Evolutionary conservation across 1,140 invertebrate genomes (phyloP).

Genomic region (Ectropis grisescens): DNA sequence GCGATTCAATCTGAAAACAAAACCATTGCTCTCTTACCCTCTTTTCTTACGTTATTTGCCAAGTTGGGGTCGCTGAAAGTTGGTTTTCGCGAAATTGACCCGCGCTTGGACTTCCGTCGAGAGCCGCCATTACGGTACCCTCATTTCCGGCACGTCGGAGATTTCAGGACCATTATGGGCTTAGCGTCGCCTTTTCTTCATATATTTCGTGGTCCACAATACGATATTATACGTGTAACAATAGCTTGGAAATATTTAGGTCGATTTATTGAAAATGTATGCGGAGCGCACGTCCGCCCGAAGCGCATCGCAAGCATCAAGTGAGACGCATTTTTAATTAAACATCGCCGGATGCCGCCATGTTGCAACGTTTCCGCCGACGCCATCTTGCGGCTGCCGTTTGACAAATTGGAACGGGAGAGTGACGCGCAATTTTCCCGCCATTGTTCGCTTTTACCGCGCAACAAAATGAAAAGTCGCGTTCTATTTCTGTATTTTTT

Average conservation of each 20-base stretch:
- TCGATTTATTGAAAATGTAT: no score
- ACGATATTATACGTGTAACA: no score
- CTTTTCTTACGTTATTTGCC: constrained; percentile 16
- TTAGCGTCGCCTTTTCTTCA: no score
- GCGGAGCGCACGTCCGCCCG: constrained; percentile 24
- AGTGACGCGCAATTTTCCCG: constrained; percentile 68
- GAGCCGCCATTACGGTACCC: constrained; percentile 22
- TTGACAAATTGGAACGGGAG: constrained; percentile 67
- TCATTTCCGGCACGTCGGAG: constrained; percentile 18
- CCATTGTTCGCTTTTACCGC: constrained; percentile 63
- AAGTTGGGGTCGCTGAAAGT: constrained; percentile 7
- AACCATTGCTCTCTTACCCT: constrained; percentile 1
- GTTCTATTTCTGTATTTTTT: constrained; percentile 51
- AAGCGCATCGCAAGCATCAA: constrained; percentile 34
- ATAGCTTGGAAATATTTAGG: no score
- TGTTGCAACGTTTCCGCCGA: constrained; percentile 51
- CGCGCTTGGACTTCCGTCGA: constrained; percentile 13
- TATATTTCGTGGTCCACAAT: no score
- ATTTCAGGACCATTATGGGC: constrained; percentile 13
- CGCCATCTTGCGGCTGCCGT: constrained; percentile 63
- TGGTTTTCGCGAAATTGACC: constrained; percentile 12
- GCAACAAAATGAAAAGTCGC: constrained; percentile 67
- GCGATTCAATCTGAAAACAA: no score
- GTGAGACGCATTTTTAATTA: constrained; percentile 68
- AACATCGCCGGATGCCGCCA: constrained; percentile 57